Conservation (phyloP, 1,140 invertebrate species). For the Cotesia typhae region DNA sequence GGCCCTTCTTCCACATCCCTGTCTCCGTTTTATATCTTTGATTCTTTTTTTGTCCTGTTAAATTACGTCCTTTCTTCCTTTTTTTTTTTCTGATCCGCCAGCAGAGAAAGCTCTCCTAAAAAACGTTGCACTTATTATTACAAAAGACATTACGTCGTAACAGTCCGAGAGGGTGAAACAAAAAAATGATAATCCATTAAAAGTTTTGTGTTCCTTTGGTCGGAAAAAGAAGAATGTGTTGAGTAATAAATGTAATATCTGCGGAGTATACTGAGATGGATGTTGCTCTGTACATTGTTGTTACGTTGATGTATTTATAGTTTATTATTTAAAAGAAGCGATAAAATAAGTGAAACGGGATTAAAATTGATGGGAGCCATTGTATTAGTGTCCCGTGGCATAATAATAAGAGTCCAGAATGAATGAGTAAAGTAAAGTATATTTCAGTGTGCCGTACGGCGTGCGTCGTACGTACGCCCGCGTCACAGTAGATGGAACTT, state of each 20-base stretch:
- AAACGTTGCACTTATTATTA: too few relatives aligned
- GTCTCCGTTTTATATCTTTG: neutral
- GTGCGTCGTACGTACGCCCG: slow-evolving; percentile 15
- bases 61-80: neutral
- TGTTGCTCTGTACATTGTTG: neutral
- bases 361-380: slow-evolving; percentile 30
- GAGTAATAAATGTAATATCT: too few relatives aligned
- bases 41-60: neutral
- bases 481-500: slow-evolving; percentile 50
- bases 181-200: too few relatives aligned
- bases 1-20: slow-evolving; percentile 15
- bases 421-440: slow-evolving; percentile 32
- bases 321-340: too few relatives aligned
- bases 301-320: neutral
- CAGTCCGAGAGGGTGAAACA: too few relatives aligned
- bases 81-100: too few relatives aligned
- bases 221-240: too few relatives aligned
- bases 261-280: too few relatives aligned
- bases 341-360: slow-evolving; percentile 17
- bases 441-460: neutral
- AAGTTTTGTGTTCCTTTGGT: too few relatives aligned
- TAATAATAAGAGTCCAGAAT: slow-evolving; percentile 24
- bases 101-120: too few relatives aligned
- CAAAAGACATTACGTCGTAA: too few relatives aligned
- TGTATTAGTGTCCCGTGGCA: slow-evolving; percentile 13